phyloP scores from a whole-genome alignment of 1,140 invertebrate species.

The Platorchestia sp. region DNA sequence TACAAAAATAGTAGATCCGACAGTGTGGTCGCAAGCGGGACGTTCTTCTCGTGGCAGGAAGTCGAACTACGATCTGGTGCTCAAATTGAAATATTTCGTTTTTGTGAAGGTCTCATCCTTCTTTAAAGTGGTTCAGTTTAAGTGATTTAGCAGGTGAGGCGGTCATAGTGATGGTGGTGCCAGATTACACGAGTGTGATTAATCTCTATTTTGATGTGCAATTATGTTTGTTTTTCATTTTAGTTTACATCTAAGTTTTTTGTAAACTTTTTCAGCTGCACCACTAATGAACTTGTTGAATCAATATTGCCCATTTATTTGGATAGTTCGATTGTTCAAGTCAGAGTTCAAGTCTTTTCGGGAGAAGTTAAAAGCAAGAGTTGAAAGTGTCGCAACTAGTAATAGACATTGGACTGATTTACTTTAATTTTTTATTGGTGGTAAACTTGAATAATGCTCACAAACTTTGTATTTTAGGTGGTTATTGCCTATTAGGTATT shows the following conservation, averaged over 20 bases:
- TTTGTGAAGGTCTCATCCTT: neutral
- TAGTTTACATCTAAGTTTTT: neutral
- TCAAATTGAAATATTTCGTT: neutral
- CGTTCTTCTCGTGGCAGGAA: neutral
- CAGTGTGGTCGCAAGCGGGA: neutral
- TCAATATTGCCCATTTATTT: neutral
- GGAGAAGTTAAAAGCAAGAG: no score
- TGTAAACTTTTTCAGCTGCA: neutral
- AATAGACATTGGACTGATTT: no score
- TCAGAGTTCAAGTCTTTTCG: no score
- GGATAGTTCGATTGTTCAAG: no score
- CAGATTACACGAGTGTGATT: neutral
- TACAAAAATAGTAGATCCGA: slow-evolving; percentile 36
- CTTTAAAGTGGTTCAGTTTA: neutral
- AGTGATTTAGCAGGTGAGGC: neutral
- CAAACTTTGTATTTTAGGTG: no score
- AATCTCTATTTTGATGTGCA: neutral
- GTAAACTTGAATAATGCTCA: no score
- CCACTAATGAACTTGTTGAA: neutral
- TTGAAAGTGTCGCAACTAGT: no score
- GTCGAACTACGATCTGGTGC: neutral
- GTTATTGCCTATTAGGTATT: no score
- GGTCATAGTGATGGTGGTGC: neutral
- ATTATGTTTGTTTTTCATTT: neutral
- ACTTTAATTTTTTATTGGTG: no score